Evolutionary conservation across 2,888 invertebrate genomes (phyloP).

Genomic region (Euplagia quadripunctaria): DNA sequence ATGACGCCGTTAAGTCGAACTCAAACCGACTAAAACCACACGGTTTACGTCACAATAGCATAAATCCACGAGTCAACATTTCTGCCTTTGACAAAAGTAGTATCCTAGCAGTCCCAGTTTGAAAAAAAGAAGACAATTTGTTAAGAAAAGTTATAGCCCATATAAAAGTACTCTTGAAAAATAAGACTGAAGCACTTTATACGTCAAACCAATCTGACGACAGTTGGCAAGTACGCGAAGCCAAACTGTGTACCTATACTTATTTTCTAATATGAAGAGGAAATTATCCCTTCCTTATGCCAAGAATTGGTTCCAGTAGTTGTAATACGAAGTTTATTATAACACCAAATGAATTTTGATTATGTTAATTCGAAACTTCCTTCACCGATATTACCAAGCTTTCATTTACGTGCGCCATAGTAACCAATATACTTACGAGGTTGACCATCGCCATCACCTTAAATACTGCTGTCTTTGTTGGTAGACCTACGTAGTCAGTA

Average conservation of each 20-base stretch:
- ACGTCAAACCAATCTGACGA: too few relatives aligned
- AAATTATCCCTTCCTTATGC: background rate
- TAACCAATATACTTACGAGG: constrained; percentile 28
- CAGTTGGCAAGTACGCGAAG: too few relatives aligned
- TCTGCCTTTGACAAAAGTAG: too few relatives aligned
- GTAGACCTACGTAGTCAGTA: background rate
- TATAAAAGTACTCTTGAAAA: too few relatives aligned
- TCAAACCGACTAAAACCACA: too few relatives aligned
- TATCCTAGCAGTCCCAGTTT: too few relatives aligned
- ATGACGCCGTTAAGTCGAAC: too few relatives aligned
- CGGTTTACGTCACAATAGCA: too few relatives aligned
- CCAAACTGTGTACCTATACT: background rate
- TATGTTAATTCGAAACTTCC: constrained; percentile 3
- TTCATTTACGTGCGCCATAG: constrained; percentile 24
- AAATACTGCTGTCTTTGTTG: background rate
- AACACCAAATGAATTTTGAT: background rate
- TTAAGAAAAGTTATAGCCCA: too few relatives aligned
- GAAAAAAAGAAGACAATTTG: too few relatives aligned
- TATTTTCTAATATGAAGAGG: background rate
- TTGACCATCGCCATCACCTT: background rate
- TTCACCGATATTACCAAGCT: constrained; percentile 11
- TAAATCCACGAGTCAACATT: too few relatives aligned
- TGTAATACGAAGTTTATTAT: constrained; percentile 4
- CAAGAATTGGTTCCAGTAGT: background rate
- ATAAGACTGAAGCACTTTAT: too few relatives aligned